Base-by-base conservation (phyloP, 2,888 invertebrate genomes). In the Ectemnius continuus region DNA sequence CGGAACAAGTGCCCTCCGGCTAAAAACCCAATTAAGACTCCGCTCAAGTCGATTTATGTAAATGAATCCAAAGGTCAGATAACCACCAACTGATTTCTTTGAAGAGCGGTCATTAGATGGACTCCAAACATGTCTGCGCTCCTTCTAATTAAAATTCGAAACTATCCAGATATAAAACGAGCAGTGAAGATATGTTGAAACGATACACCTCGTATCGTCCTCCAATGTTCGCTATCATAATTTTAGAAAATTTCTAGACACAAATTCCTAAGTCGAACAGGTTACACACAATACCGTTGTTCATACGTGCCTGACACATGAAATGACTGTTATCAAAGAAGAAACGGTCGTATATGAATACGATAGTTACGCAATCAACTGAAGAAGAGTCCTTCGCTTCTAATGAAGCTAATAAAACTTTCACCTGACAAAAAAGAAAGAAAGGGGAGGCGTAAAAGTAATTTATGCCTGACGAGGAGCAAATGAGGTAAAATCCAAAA, bases 241-340 rank as follows among this genome's bases (percentile, higher is more conserved):
- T 36, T 36, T 8, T 36, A 62, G 0, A 2, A 8, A n/a, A 61
- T 13, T 6, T 23, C 46, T 16, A 4, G 16, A 20, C 52, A 23
- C 2, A 20, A 4, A 26, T 2, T 36, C 8, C 70, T 59, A 28
- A 63, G 16, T 23, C 28, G 60, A 46, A 14, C 56, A 23, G 46
- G 70, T 60, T 76, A 80, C 82, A 67, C 73, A 70, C 67, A 73
- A 75, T 80, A 81, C 83, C 83, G 81, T 82, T 81, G 67, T 67
- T 68, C 73, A 60, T 46, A 48, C 56, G 58, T 67, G 67, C 61
- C 59, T 46, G 72, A 61, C 57, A 73, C 65, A 62, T 48, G 64
- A 66, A 48, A 61, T 72, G 65, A 75, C 63, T 68, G 76, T 74
- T 76, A 63, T 65, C 62, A 52, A 60, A 67, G 65, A 72, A 63